These are phyloP conservation scores for Herminia tarsipennalis DNA, from an alignment of 2,888 invertebrate species.

Conservation along the genomic window DNA sequence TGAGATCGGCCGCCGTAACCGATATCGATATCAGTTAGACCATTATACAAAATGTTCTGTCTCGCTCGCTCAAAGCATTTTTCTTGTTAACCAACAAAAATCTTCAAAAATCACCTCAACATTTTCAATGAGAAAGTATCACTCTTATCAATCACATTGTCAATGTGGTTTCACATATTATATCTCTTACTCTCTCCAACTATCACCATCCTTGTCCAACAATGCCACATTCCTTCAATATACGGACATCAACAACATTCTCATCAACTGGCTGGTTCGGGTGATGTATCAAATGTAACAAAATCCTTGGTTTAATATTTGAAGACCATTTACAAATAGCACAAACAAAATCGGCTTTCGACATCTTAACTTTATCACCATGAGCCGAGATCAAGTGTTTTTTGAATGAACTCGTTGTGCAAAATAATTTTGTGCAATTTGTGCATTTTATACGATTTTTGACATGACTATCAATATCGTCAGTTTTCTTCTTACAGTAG, in stretches of 20 bases:
- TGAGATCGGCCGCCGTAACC: no score
- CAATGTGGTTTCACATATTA: no score
- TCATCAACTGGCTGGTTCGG: conserved; percentile 61
- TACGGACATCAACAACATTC: conserved; percentile 50
- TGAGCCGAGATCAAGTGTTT: conserved; percentile 33
- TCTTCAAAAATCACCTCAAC: no score
- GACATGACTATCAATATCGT: background rate
- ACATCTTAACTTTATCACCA: conserved; percentile 13
- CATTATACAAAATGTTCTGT: no score
- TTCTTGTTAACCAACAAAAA: no score
- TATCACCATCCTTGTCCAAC: conserved; percentile 13
- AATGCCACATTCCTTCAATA: conserved; percentile 46
- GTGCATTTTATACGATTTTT: conserved; percentile 15
- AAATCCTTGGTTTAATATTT: conserved; percentile 47
- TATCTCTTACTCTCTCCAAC: no score
- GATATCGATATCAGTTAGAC: no score
- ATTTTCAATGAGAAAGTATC: no score
- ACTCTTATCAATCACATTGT: no score
- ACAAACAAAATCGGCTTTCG: conserved; percentile 51
- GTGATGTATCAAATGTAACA: conserved; percentile 75
- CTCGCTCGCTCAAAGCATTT: no score
- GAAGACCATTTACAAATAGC: conserved; percentile 59
- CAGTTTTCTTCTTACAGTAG: conserved; percentile 3
- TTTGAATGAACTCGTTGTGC: conserved; percentile 7
- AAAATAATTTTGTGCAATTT: conserved; percentile 26